Evolutionary conservation across 2,113 vertebrate species (phyloP), one percentile per base, ranked within the genome.

Genomic region (Pleuronectes platessa): DNA sequence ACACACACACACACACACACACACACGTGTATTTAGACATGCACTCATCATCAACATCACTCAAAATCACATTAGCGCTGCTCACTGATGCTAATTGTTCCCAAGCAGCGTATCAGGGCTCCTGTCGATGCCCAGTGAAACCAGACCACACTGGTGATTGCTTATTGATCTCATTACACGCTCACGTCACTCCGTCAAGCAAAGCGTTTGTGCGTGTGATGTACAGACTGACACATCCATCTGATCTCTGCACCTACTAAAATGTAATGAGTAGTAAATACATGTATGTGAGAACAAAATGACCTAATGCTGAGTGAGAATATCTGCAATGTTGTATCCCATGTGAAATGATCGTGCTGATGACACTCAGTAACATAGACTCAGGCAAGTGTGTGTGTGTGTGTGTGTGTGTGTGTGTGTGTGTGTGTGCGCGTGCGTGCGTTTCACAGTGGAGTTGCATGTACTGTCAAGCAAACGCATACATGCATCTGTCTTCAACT

Each of bases 151-250:
- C 74, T 79, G 80, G 73, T 64, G 42, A 90, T 78, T 82, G 77
- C 88, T 79, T 88, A 87, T 92, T 87, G 85, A 93, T 88, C 85
- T 86, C 78, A 86, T 90, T 86, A 92, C 66, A 67, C 2, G 55
- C 68, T 68, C 20, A 78, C 61, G 70, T 86, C 82, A 84, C 74
- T 68, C 73, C 5, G 20, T 68, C 81, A 60, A 37, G 68, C 51
- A 2, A 37, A 53, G 69, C 40, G 8, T 60, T 45, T 56, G 56
- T 71, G 61, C 66, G 77, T 67, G 71, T 60, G 17, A 84, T 68
- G 53, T 51, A 31, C 37, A 11, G 40, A 37, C 31, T 13, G 40
- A 74, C 40, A 65, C 45, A 40, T 68, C 26, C 45, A 40, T 68
- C 26, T 59, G 26, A 27, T 23, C 27, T 77, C 15, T 45, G 18